Conservation (phyloP, 1,140 invertebrate genomes). For the Periplaneta americana region DNA sequence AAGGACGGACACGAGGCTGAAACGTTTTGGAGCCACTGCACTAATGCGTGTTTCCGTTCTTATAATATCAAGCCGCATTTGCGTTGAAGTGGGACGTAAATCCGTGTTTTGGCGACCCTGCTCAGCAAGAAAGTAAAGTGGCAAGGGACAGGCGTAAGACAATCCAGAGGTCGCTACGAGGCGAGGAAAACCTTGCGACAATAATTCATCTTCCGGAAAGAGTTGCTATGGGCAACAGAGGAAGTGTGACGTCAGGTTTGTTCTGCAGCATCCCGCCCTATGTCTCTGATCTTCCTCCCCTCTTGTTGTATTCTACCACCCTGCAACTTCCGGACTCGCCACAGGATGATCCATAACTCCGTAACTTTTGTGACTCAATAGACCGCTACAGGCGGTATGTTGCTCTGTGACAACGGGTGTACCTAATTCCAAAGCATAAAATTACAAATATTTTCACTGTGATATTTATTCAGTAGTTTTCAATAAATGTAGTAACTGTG, state of each 20-base stretch:
- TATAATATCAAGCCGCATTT: too few species aligned
- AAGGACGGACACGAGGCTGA: too few species aligned
- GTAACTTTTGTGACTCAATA: too few species aligned
- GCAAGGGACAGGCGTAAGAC: not conserved
- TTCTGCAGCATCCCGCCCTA: not conserved
- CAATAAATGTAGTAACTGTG: too few species aligned
- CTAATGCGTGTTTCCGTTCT: too few species aligned
- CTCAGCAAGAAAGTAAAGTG: not conserved
- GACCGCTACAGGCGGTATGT: too few species aligned
- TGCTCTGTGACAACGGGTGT: too few species aligned
- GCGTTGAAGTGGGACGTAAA: not conserved
- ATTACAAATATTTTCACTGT: too few species aligned
- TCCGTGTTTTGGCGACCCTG: not conserved
- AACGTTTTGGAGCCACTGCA: too few species aligned
- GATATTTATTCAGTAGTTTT: too few species aligned
- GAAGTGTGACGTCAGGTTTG: conserved; percentile 6
- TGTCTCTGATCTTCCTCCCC: conserved; percentile 3
- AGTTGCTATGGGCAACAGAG: conserved; percentile 7
- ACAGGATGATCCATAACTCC: not conserved
- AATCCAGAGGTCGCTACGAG: not conserved
- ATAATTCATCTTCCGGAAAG: conserved; percentile 9
- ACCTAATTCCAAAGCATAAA: too few species aligned
- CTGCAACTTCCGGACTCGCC: not conserved
- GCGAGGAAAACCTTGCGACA: not conserved
- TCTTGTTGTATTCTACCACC: not conserved